phyloP scores from a whole-genome alignment of 1,140 invertebrate species.

The Watersipora subatra region DNA sequence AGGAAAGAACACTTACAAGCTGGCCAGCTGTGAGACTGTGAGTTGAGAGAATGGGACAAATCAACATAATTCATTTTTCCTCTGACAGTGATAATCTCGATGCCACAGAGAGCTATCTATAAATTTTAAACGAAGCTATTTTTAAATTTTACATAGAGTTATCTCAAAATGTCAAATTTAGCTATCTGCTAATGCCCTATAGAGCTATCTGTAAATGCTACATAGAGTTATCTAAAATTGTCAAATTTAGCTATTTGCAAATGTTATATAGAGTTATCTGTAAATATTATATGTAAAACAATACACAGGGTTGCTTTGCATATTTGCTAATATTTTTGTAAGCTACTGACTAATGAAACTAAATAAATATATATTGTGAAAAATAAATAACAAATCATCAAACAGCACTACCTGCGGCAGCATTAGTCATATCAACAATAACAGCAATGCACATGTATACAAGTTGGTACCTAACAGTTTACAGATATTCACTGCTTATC shows the following conservation, averaged over 20 bases:
- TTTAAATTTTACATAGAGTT: neutral
- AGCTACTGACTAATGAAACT: no score
- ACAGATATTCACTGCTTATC: no score
- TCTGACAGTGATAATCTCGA: neutral
- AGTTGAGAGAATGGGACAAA: neutral
- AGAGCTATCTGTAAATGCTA: neutral
- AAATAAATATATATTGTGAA: no score
- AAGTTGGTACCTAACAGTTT: no score
- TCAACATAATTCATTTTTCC: neutral
- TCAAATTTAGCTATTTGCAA: neutral
- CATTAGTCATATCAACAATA: no score
- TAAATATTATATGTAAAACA: neutral
- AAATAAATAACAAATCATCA: no score
- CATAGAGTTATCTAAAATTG: neutral
- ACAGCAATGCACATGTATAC: no score
- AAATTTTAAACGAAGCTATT: neutral
- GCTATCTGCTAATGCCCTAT: neutral
- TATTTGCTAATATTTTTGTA: neutral
- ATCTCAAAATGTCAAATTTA: neutral
- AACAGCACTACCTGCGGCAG: no score
- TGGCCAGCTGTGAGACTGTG: neutral
- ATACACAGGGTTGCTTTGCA: neutral
- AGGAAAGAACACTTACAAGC: no score
- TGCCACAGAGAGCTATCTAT: neutral
- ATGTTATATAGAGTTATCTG: neutral